phyloP scores from a whole-genome alignment of 2,113 vertebrate species.

The Gavia stellata region DNA sequence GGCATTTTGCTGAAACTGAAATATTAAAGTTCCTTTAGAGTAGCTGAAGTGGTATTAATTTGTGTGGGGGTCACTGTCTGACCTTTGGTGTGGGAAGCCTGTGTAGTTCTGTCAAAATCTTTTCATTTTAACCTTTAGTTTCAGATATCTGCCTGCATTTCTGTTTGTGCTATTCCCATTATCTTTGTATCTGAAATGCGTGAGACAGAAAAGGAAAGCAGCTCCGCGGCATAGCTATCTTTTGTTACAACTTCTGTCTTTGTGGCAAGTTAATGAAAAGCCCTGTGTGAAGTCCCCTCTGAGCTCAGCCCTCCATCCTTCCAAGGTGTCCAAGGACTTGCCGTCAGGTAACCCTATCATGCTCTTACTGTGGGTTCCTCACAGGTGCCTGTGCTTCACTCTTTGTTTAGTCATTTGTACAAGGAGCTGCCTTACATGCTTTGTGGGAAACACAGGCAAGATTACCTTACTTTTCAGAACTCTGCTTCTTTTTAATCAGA shows the following conservation, averaged over 20 bases:
- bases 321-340: not conserved
- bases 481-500: not conserved
- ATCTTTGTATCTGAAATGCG: not conserved
- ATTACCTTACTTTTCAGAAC: not conserved
- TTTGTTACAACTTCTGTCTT: not conserved
- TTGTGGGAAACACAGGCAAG: not conserved
- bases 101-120: not conserved
- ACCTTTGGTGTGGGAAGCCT: constrained; percentile 8
- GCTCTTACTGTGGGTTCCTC: not conserved
- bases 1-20: not conserved
- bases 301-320: not conserved
- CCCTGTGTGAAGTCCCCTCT: not conserved
- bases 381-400: not conserved
- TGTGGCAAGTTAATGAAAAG: constrained; percentile 11
- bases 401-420: not conserved
- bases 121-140: constrained; percentile 16
- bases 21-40: not conserved
- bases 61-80: not conserved
- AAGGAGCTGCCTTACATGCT: not conserved
- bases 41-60: not conserved
- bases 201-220: not conserved
- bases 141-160: not conserved
- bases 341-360: not conserved
- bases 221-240: not conserved
- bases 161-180: not conserved